These are phyloP conservation scores for Euura lappo DNA, from an alignment of 1,140 invertebrate species.

Conservation along the genomic window DNA sequence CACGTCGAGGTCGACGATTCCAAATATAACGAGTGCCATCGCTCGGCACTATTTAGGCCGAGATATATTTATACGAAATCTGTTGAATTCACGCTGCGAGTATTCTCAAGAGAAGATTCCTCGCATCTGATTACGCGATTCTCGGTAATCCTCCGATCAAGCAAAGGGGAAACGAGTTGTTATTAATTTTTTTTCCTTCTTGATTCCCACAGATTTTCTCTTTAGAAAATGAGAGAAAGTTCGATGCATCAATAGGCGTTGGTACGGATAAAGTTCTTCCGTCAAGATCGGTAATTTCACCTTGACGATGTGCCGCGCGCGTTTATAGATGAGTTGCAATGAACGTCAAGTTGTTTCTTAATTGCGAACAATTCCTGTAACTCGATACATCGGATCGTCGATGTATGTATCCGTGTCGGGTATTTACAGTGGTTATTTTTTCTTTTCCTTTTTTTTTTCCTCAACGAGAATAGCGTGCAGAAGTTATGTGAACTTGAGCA, in stretches of 20 bases:
- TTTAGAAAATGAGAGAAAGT: background rate
- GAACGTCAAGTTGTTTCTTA: background rate
- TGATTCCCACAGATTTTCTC: background rate
- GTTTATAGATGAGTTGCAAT: background rate
- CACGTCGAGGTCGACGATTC: background rate
- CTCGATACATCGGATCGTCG: background rate
- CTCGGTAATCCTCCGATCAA: no score
- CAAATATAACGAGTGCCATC: background rate
- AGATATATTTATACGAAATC: conserved; percentile 2
- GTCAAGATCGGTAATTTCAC: background rate
- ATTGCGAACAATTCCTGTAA: conserved; percentile 2
- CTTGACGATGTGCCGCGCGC: background rate
- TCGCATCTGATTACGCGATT: no score
- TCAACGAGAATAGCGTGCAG: background rate
- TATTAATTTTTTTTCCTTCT: background rate
- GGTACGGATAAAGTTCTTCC: no score
- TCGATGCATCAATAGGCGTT: background rate
- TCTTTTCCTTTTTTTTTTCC: background rate
- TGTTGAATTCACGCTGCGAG: background rate
- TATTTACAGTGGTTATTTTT: background rate
- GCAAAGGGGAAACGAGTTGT: no score
- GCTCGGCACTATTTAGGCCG: background rate
- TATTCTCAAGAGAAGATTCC: no score
- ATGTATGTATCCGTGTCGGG: background rate
- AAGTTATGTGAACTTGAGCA: background rate